phyloP scores from a whole-genome alignment of 2,797 vertebrate genomes.

The Sebastes iracundus region DNA sequence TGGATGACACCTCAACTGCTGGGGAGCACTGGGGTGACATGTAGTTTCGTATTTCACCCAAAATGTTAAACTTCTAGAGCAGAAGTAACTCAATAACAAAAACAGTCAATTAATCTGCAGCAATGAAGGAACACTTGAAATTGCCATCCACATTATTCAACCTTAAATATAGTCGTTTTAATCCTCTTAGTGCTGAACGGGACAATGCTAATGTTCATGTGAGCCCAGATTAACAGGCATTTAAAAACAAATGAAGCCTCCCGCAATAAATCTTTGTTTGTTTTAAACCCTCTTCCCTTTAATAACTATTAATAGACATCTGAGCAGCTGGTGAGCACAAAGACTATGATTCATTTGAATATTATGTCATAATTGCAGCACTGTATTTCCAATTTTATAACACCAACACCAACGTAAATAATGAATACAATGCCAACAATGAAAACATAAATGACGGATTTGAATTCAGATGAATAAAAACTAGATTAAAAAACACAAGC shows the following conservation, averaged over 20 bases:
- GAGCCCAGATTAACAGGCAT: conserved; percentile 59
- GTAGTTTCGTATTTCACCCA: background rate
- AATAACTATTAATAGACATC: conserved; percentile 62
- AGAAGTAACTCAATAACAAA: background rate
- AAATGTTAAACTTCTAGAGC: background rate
- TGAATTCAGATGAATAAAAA: background rate
- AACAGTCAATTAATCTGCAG: background rate
- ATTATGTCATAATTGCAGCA: conserved; percentile 19
- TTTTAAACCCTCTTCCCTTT: conserved; percentile 48
- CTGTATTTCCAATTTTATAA: conserved; percentile 9
- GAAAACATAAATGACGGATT: background rate
- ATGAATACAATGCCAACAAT: background rate
- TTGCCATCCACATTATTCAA: conserved; percentile 5
- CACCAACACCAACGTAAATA: conserved; percentile 3
- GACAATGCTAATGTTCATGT: conserved; percentile 59
- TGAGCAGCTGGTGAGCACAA: conserved; percentile 57
- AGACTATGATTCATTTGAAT: conserved; percentile 48
- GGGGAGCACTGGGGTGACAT: no score
- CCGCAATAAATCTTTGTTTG: conserved; percentile 48
- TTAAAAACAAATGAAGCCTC: conserved; percentile 54
- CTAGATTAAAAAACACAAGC: background rate
- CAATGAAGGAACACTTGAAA: background rate
- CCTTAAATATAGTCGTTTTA: conserved; percentile 24
- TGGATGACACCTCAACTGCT: no score
- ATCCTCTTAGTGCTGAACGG: conserved; percentile 34